Evolutionary conservation across 1,140 invertebrate genomes (phyloP), one percentile per base, ranked within the genome.

Genomic region (Megalopta genalis): DNA sequence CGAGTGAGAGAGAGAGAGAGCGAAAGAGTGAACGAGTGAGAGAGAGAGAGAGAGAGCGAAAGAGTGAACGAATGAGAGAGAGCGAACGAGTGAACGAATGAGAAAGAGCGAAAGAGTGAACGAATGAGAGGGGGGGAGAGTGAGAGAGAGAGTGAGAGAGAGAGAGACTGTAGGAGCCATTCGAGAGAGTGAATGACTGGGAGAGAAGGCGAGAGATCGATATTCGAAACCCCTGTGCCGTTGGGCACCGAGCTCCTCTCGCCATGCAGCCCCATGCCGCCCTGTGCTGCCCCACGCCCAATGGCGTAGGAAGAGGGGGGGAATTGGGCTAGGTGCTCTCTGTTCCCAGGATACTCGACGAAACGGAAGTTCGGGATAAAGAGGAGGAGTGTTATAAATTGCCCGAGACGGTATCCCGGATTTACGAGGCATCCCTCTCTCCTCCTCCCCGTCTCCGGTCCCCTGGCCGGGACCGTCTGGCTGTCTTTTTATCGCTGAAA

Each of bases 121-220:
- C 4, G 32, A 32, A 32, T 2, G 67, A 27, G 72, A 46, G 52
- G 62, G 46, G 62, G 39, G 57, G 46, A 66, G 71, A 46, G 60
- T 66, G 71, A 70, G 71, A 73, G 59, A 23, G 76, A 67, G 14
- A 57, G 54, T 0, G 62, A 64, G 46, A 23, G 52, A 32, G 64
- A 23, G n/a, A 16, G 39, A 65, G 39, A 21, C 57, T 14, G 12
- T 23, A 63, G 46, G 49, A 70, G 65, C 60, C 37, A 65, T 25
- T 9, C 49, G 77, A 64, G 77, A 67, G 72, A 74, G 75, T 52
- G 89, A 90, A 90, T 89, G 89, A 91, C 86, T 89, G 88, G 78
- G 86, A 89, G 88, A 77, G 88, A 86, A 86, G 79, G 83, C 80
- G 85, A 83, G 88, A 90, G 88, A 93, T 93, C 92, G 91, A 93